Evolutionary conservation across 2,113 vertebrate species (phyloP), one percentile per base, ranked within the genome.

Genomic region (Ctenomys sociabilis): DNA sequence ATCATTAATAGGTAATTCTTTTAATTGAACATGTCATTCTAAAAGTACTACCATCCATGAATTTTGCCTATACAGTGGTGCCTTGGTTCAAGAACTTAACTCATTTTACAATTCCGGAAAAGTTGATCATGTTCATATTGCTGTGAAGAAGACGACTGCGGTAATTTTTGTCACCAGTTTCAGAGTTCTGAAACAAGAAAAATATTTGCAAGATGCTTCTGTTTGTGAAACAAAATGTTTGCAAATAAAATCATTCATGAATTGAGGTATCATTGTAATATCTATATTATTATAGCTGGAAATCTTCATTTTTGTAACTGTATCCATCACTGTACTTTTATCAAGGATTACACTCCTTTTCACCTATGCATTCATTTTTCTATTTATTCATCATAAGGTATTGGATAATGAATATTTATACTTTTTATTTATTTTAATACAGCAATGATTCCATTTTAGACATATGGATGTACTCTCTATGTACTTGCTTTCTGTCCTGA

Each of bases 301-400:
- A 90, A 93, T 85, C 26, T 59, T 37, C 2, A 90, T 43, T 43
- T 96, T 86, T 75, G 30, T 90, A 84, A 91, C 7, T 66, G 19
- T 5, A n/a, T 14, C 35, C 85, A 73, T 93, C 35, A 5, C 17
- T 84, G 37, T 30, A 68, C 13, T 3, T 82, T 82, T 94, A 63
- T 87, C 40, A 85, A 11, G 37, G 54, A 80, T 49, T 95, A 77
- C 40, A 3, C 2, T 32, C 17, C 35, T 77, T 30, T 73, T 88
- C 6, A 43, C 26, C 59, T 49, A 6, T 81, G 9, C 45, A 57
- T 52, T 90, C 84, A 35, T 45, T 16, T 84, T 54, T 83, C 63
- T 30, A 57, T 81, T 43, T 85, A 35, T 85, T 59, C 66, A 16
- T 37, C 37, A 5, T 72, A 35, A 63, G 13, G 64, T 70, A 64